These are phyloP conservation scores for Pyrrhosoma nymphula DNA, from an alignment of 2,888 invertebrate species.

Conservation along the genomic window DNA sequence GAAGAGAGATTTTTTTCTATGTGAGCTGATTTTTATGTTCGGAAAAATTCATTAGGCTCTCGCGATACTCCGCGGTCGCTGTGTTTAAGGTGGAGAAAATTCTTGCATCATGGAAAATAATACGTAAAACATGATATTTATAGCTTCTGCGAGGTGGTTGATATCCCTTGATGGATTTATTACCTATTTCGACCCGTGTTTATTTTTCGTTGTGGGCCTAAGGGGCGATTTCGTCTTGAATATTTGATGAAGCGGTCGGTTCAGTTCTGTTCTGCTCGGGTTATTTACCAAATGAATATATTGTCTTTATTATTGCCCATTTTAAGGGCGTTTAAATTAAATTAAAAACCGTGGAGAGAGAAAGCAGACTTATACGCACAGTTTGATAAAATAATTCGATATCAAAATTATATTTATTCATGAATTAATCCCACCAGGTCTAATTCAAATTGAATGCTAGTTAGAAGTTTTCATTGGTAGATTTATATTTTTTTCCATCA, in stretches of 20 bases:
- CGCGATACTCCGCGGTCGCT: neutral
- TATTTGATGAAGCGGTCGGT: neutral
- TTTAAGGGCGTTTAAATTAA: neutral
- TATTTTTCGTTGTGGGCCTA: neutral
- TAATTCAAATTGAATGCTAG: neutral
- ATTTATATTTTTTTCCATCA: neutral
- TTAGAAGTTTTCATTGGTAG: neutral
- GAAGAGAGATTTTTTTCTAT: neutral
- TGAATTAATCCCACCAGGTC: neutral
- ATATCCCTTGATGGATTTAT: neutral
- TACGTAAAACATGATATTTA: constrained; percentile 11
- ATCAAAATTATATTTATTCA: neutral
- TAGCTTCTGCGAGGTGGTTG: neutral
- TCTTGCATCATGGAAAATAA: neutral
- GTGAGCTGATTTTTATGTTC: neutral
- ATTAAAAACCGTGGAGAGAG: neutral
- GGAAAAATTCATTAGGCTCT: neutral
- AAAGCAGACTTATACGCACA: neutral
- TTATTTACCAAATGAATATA: neutral
- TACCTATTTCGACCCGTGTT: neutral
- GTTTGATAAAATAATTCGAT: neutral
- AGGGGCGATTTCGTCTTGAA: neutral
- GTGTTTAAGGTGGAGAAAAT: neutral
- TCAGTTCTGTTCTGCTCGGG: neutral
- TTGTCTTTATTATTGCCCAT: neutral